Evolutionary conservation across 2,888 invertebrate species (phyloP).

Genomic region (Synergus gifuensis): DNA sequence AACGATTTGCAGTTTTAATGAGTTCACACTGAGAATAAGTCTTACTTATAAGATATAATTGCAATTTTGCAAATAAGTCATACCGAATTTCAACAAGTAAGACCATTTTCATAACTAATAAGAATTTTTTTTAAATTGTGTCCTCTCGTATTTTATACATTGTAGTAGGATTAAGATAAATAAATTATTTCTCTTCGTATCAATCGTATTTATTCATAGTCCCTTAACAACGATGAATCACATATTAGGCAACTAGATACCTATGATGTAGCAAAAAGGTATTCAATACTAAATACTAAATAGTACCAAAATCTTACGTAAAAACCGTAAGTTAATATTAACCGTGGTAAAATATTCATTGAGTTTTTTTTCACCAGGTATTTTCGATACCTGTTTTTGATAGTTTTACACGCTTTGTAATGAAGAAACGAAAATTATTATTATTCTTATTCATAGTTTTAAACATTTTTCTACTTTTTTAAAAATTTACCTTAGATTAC

Average conservation of each 20-base stretch:
- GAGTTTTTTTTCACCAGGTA: background rate
- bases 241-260: background rate
- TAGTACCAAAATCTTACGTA: background rate
- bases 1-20: background rate
- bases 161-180: constrained; percentile 53
- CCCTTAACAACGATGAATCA: background rate
- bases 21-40: background rate
- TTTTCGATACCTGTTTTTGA: background rate
- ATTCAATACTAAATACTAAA: background rate
- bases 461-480: background rate
- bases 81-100: background rate
- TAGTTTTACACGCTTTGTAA: background rate
- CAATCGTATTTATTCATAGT: constrained; percentile 24
- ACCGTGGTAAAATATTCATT: background rate
- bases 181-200: constrained; percentile 71
- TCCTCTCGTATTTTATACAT: background rate
- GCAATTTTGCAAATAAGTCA: constrained; percentile 22
- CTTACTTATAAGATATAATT: constrained; percentile 4
- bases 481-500: background rate
- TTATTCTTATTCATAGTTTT: background rate
- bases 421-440: background rate
- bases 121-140: background rate
- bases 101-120: constrained; percentile 6
- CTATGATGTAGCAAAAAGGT: background rate
- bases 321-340: background rate